These are phyloP conservation scores for Pristionchus entomophagus DNA, from an alignment of 2,888 invertebrate species.

Conservation along the genomic window DNA sequence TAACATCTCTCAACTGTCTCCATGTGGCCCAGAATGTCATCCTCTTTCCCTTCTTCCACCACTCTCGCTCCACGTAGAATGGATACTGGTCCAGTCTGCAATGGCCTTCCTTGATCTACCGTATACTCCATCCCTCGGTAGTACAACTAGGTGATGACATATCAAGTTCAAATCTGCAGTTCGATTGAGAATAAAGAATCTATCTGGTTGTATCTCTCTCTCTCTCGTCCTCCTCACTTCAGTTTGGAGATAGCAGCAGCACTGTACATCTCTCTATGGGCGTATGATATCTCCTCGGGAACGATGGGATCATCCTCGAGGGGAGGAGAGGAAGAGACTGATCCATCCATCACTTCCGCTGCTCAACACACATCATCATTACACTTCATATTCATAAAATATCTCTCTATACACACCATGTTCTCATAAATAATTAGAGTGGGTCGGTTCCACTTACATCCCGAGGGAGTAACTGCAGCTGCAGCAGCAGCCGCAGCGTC, in stretches of 20 bases:
- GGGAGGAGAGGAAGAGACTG: background rate
- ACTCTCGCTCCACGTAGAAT: constrained; percentile 73
- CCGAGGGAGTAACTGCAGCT: background rate
- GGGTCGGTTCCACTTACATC: background rate
- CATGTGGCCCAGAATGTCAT: constrained; percentile 84
- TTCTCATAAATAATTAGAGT: background rate
- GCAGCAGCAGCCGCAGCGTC: constrained; percentile 16
- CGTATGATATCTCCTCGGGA: constrained; percentile 24
- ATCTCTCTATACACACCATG: too few relatives aligned
- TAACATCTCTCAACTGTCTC: constrained; percentile 90
- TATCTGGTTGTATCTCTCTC: background rate
- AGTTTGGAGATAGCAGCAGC: constrained; percentile 44
- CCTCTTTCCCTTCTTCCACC: constrained; percentile 75
- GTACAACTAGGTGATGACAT: background rate
- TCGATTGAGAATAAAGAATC: background rate
- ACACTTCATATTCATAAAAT: background rate
- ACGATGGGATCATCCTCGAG: constrained; percentile 30
- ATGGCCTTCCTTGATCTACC: background rate
- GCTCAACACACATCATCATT: background rate
- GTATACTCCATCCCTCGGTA: background rate
- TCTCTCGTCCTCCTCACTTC: background rate
- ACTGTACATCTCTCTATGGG: constrained; percentile 46
- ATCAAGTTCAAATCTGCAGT: background rate
- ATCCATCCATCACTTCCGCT: background rate
- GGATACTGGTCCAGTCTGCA: constrained; percentile 58